Conservation (phyloP, 1,140 invertebrate genomes). For the Nomia melanderi region DNA sequence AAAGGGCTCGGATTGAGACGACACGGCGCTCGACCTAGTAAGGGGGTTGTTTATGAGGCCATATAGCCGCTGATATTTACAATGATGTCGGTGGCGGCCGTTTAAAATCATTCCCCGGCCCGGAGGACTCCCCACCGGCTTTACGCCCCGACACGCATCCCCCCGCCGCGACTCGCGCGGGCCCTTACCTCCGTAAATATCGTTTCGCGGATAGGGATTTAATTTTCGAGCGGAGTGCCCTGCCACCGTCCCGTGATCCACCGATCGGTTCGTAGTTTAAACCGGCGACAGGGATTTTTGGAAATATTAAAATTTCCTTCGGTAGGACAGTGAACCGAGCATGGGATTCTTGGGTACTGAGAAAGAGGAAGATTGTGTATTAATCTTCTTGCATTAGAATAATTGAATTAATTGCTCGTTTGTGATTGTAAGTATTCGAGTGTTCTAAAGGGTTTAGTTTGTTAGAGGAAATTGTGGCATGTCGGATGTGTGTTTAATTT, state of each 20-base stretch:
- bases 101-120: slow-evolving; percentile 72
- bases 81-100: slow-evolving; percentile 74
- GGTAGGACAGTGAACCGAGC: no score
- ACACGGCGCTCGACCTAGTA: slow-evolving; percentile 62
- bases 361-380: no score
- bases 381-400: no score
- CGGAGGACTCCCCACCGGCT: slow-evolving; percentile 74
- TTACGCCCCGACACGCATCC: slow-evolving; percentile 74
- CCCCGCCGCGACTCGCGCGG: slow-evolving; percentile 54
- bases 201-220: slow-evolving; percentile 64
- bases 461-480: no score
- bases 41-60: slow-evolving; percentile 75
- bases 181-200: slow-evolving; percentile 68
- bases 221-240: slow-evolving; percentile 57
- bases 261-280: slow-evolving; percentile 10
- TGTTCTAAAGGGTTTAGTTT: no score
- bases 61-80: slow-evolving; percentile 77
- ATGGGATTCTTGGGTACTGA: no score
- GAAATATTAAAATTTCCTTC: no score
- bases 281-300: neutral
- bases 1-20: slow-evolving; percentile 66
- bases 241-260: neutral
- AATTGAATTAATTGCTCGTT: no score
- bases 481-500: no score
- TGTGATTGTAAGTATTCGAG: no score